These are phyloP conservation scores for Otocyon megalotis DNA, from an alignment of 2,113 vertebrate genomes.

Conservation along the genomic window DNA sequence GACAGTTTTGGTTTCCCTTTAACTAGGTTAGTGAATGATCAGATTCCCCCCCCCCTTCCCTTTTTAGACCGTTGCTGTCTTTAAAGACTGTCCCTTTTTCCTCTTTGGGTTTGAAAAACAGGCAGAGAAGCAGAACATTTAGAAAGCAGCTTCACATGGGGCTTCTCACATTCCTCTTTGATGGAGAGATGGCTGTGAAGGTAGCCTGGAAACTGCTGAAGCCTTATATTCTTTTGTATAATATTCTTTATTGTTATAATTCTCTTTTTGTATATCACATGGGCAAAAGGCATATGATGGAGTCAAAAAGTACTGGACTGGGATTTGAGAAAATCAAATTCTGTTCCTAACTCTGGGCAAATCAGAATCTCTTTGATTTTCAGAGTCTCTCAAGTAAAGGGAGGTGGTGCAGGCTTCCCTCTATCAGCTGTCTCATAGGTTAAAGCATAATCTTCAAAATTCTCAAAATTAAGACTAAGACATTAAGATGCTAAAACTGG, in stretches of 20 bases:
- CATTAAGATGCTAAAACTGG: conserved; percentile 30
- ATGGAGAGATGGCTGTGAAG: neutral
- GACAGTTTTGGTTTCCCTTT: conserved; percentile 18
- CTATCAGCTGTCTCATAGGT: neutral
- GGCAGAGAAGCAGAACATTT: conserved; percentile 22
- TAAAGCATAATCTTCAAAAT: neutral
- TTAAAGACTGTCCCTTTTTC: neutral
- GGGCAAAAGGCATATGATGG: neutral
- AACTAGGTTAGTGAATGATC: neutral
- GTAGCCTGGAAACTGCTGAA: neutral
- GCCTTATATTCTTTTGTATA: neutral
- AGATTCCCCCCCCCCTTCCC: neutral
- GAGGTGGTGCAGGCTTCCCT: neutral
- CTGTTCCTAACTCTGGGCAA: neutral
- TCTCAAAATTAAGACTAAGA: neutral
- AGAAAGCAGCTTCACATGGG: neutral
- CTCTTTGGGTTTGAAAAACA: neutral
- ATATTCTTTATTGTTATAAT: neutral
- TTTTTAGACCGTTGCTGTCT: neutral
- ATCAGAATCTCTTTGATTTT: conserved; percentile 26
- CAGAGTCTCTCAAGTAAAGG: neutral
- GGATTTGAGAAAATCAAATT: conserved; percentile 31
- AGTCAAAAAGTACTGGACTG: neutral
- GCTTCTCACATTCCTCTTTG: neutral
- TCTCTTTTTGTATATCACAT: neutral